Conservation (phyloP, 2,888 invertebrate genomes). For the Anaspis maculata region DNA sequence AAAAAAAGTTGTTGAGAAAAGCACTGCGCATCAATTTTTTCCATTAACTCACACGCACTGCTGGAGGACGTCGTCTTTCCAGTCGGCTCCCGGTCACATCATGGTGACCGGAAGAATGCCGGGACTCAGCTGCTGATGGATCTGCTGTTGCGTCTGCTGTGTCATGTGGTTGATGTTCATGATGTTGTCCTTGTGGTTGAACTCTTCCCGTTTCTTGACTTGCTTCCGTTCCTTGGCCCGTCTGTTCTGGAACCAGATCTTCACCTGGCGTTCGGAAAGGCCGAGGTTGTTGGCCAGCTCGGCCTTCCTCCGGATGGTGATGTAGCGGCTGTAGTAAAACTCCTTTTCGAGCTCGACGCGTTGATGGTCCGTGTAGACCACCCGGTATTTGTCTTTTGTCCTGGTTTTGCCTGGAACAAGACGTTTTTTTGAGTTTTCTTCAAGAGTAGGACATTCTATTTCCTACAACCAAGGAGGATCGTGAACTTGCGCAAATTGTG, state of each 20-base stretch:
- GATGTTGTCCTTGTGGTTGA: conserved; percentile 7
- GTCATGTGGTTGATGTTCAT: conserved; percentile 1
- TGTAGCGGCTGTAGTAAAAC: conserved; percentile 74
- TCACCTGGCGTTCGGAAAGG: conserved; percentile 86
- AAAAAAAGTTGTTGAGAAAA: no score
- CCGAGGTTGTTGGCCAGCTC: conserved; percentile 80
- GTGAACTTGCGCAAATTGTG: no score
- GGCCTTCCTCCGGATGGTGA: conserved; percentile 90
- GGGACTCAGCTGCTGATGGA: no score
- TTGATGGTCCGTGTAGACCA: conserved; percentile 96
- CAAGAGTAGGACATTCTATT: no score
- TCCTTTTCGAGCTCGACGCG: conserved; percentile 53
- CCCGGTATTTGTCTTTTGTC: conserved; percentile 98
- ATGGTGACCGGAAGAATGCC: no score
- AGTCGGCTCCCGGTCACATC: no score
- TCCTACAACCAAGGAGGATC: no score
- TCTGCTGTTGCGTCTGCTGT: no score
- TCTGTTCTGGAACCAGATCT: conserved; percentile 77
- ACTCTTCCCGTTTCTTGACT: conserved; percentile 60
- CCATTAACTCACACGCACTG: no score
- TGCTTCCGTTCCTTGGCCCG: conserved; percentile 90
- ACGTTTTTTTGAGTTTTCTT: no score
- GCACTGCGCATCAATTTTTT: no score
- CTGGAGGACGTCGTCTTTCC: no score
- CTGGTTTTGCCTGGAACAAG: conserved; percentile 85